Conservation (phyloP, 2,888 invertebrate species). For the Tetragonisca angustula region DNA sequence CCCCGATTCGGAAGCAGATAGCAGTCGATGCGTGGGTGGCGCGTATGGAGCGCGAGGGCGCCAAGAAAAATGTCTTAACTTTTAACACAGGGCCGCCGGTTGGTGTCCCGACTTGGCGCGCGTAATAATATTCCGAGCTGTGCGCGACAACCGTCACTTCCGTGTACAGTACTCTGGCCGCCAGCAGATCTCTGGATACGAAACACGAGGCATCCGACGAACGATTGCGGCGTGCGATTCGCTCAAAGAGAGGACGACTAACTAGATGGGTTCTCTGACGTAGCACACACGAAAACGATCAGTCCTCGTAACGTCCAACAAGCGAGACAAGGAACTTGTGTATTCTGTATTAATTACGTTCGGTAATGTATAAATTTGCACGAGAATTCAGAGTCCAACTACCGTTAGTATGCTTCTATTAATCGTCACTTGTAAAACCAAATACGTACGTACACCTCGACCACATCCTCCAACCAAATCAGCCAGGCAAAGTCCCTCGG, state of each 20-base stretch:
- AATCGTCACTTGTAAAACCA: too few relatives aligned
- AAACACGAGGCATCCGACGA: constrained; percentile 17
- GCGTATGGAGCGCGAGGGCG: constrained; percentile 55
- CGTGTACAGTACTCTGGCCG: constrained; percentile 9
- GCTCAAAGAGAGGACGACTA: neutral
- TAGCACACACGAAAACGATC: neutral
- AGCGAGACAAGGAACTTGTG: too few relatives aligned
- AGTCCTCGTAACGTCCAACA: too few relatives aligned
- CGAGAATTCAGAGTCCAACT: too few relatives aligned
- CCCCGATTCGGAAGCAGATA: constrained; percentile 51
- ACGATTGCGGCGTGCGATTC: neutral
- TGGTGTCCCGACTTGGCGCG: neutral
- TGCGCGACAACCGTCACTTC: constrained; percentile 37
- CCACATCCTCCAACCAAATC: too few relatives aligned
- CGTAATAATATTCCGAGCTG: constrained; percentile 28
- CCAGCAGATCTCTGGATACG: constrained; percentile 7
- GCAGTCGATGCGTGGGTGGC: constrained; percentile 48
- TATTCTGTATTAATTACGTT: too few relatives aligned
- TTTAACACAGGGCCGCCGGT: constrained; percentile 22
- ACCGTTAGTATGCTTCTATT: too few relatives aligned
- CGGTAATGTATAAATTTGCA: too few relatives aligned
- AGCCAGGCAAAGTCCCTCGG: too few relatives aligned
- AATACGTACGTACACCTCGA: too few relatives aligned
- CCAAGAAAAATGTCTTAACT: constrained; percentile 51
- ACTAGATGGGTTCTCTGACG: neutral